These are phyloP conservation scores for Sarotherodon lohbergeri DNA, from an alignment of 2,113 vertebrate genomes.

Conservation along the genomic window DNA sequence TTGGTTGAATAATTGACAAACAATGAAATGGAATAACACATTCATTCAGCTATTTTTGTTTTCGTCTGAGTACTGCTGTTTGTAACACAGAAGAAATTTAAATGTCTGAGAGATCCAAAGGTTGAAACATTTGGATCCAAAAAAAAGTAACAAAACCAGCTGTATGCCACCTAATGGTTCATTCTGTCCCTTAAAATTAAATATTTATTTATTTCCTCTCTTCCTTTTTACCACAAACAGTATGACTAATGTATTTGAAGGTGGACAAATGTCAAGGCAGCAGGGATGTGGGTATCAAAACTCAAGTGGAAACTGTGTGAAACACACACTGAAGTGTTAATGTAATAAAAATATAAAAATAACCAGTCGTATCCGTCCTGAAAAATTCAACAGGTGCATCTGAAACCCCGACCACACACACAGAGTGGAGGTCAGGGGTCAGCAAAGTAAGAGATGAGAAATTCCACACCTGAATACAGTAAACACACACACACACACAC, in stretches of 20 bases:
- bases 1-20: neutral
- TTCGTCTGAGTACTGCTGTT: neutral
- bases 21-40: neutral
- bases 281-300: neutral
- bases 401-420: conserved; percentile 12
- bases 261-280: neutral
- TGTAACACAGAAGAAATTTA: neutral
- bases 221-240: neutral
- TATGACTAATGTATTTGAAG: neutral
- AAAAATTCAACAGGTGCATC: conserved; percentile 37
- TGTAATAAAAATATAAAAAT: neutral
- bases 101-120: neutral
- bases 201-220: neutral
- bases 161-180: neutral
- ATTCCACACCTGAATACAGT: conserved; percentile 35
- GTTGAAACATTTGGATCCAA: neutral
- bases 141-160: neutral
- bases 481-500: no score
- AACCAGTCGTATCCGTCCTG: neutral
- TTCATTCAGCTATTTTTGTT: neutral
- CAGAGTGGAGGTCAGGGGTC: neutral
- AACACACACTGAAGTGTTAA: neutral
- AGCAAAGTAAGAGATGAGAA: conserved; percentile 5
- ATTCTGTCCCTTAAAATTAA: neutral
- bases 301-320: neutral